Percentiles rank a stretch among this genome's conserved stretches.
Conservation (phyloP, 2,797 vertebrate species). For the Hafferia zeledoni region DNA sequence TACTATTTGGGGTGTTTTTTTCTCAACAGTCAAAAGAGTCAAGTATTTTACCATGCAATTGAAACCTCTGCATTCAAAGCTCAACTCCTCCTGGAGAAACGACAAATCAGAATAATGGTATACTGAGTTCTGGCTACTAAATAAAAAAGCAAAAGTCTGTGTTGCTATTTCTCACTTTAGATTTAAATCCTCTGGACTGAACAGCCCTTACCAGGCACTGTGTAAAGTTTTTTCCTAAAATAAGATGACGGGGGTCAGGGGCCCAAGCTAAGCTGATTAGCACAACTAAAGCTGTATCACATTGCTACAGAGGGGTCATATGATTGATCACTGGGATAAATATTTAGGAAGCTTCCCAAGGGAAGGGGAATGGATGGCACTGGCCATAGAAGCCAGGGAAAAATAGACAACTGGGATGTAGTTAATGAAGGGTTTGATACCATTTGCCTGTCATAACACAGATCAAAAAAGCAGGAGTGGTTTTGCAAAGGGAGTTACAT, state of each 20-base stretch:
- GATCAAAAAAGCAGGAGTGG: neutral
- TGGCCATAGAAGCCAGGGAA: neutral
- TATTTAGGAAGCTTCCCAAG: constrained; percentile 44
- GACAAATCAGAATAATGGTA: neutral
- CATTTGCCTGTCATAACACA: neutral
- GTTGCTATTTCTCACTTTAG: constrained; percentile 28
- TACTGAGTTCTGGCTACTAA: neutral
- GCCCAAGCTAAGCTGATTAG: constrained; percentile 56
- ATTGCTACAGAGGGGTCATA: constrained; percentile 39
- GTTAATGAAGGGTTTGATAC: neutral
- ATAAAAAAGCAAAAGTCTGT: neutral
- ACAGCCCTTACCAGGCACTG: constrained; percentile 13
- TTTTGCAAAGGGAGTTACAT: neutral
- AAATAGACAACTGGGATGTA: neutral
- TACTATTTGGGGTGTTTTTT: neutral
- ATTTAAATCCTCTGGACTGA: constrained; percentile 37
- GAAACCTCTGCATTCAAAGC: neutral
- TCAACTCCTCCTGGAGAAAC: neutral
- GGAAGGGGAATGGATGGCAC: neutral
- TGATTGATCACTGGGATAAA: constrained; percentile 21
- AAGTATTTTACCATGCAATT: neutral
- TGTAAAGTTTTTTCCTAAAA: constrained; percentile 35
- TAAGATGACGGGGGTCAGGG: constrained; percentile 35
- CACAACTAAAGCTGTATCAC: constrained; percentile 44
- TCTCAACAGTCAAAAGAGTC: neutral